phyloP scores from a whole-genome alignment of 2,888 invertebrate genomes.

The Physocephala rufipes region DNA sequence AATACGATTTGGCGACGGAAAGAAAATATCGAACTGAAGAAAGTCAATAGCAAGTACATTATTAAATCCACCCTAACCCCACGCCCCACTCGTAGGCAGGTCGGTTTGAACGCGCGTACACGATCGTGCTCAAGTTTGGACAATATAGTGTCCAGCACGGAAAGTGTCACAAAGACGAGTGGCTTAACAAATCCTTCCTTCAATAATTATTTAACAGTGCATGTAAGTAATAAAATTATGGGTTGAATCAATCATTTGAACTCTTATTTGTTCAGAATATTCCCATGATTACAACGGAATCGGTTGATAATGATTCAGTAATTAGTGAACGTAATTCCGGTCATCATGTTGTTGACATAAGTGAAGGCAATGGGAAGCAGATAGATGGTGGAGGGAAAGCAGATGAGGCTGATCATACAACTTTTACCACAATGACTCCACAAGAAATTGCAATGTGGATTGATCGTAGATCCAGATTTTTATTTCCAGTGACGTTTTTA shows the following conservation, averaged over 20 bases:
- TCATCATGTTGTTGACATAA: conserved; percentile 54
- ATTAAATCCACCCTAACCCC: conserved; percentile 60
- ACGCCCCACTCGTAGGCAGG: conserved; percentile 55
- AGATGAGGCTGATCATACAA: conserved; percentile 49
- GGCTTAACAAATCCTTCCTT: conserved; percentile 64
- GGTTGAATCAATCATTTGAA: not conserved
- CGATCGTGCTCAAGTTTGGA: conserved; percentile 74
- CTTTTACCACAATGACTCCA: conserved; percentile 62
- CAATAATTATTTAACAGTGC: conserved; percentile 64
- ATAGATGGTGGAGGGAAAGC: conserved; percentile 40
- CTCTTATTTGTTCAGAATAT: conserved; percentile 48
- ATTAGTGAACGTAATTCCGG: conserved; percentile 52
- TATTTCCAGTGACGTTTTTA: conserved; percentile 59
- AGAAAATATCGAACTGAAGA: conserved; percentile 60
- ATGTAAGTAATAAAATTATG: conserved; percentile 49
- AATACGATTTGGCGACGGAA: conserved; percentile 61
- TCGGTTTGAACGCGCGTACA: conserved; percentile 68
- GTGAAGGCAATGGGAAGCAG: conserved; percentile 39
- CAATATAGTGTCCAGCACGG: conserved; percentile 76
- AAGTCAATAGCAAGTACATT: conserved; percentile 61
- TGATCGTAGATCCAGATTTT: conserved; percentile 55
- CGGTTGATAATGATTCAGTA: conserved; percentile 55
- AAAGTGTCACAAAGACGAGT: conserved; percentile 70
- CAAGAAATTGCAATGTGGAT: conserved; percentile 63
- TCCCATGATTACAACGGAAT: conserved; percentile 59